phyloP scores from a whole-genome alignment of 2,797 vertebrate genomes.

The Acropternis orthonyx region DNA sequence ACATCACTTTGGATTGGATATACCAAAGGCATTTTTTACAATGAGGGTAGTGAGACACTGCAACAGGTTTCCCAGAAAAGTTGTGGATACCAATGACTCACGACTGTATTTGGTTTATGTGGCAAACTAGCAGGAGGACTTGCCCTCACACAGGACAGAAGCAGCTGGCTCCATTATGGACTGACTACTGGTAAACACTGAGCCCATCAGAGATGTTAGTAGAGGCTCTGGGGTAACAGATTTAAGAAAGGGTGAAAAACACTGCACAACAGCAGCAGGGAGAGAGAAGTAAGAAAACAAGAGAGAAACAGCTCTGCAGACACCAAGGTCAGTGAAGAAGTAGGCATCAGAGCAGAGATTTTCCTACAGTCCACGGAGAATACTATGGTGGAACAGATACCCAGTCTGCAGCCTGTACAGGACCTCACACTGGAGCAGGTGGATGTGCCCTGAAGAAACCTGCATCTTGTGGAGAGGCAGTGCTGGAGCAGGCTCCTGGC shows the following conservation, averaged over 20 bases:
- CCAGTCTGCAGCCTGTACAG: neutral
- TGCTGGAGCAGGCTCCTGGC: neutral
- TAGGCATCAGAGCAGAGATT: neutral
- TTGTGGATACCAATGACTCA: neutral
- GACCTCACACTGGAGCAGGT: neutral
- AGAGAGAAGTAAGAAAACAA: neutral
- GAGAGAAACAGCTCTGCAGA: neutral
- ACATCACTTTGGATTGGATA: neutral
- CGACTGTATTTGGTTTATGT: accelerated
- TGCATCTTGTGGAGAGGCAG: neutral
- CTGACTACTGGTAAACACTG: accelerated
- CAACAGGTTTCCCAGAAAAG: neutral
- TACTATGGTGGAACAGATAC: neutral
- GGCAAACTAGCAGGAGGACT: accelerated
- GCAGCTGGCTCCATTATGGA: neutral
- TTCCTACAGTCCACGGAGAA: neutral
- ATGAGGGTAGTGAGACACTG: neutral
- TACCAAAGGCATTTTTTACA: neutral
- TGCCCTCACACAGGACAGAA: neutral
- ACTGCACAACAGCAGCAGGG: neutral
- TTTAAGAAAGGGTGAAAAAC: neutral
- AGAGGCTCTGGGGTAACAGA: neutral
- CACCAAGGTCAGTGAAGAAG: neutral
- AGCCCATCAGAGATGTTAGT: neutral
- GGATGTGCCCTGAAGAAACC: neutral